Evolutionary conservation across 2,888 invertebrate genomes (phyloP), one percentile per base, ranked within the genome.

Genomic region (Drosophila vallismaia): DNA sequence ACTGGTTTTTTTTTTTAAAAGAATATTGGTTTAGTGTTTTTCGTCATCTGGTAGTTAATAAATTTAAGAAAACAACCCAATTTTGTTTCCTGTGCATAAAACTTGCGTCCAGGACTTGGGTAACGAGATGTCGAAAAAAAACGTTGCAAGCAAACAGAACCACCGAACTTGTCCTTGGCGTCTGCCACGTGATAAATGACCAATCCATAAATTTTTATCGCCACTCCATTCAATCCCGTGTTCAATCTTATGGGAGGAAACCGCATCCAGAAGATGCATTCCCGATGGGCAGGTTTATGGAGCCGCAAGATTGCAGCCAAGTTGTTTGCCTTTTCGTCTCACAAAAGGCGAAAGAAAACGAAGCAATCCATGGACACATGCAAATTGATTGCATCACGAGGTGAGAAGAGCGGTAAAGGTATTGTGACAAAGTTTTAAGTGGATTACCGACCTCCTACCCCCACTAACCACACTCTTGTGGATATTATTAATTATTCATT

Each of bases 151-250:
- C 28, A 5, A 28, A 28, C 28, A 6, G 28, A 28, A 5, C 28
- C 28, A 28, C 28, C 28, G 24, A 60, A 48, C 36, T 36, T 36
- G 36, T 36, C 36, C n/a, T 36, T 36, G 36, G 36, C 36, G 45
- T 48, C 48, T 44, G 48, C 55, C 55, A 53, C 71, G 76, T 85
- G 83, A 83, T 83, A 82, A 85, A 83, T 82, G 85, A 82, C 69
- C 79, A 79, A 74, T 79, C 71, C 82, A 83, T 83, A 82, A 77
- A 83, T 83, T 83, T 83, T 77, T 82, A 83, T 83, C 77, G 71
- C 72, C 70, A 77, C 82, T 83, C 79, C 78, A 80, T 81, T 79
- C 62, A 64, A 77, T 79, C 76, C 76, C 58, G 52, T 74, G 77
- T 77, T 79, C 72, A 72, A 79, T 79, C 75, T 79, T 36, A n/a